Percentiles rank a stretch among this genome's conserved stretches.
These are phyloP conservation scores for Lepus timidus DNA, from an alignment of 2,113 vertebrate genomes.

Conservation along the genomic window DNA sequence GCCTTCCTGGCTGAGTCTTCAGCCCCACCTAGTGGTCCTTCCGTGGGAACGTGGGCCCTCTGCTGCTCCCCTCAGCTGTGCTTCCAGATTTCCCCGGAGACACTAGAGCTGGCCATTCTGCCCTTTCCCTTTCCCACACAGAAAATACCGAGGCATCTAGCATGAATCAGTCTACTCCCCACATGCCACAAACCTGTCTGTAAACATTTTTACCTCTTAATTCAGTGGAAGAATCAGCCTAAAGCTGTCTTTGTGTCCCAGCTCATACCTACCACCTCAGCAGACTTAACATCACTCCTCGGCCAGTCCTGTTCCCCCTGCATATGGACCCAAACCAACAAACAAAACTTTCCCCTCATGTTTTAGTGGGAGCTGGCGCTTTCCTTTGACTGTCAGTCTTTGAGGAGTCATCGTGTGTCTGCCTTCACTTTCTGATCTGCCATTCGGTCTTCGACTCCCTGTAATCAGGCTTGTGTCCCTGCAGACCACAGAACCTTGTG, in stretches of 20 bases:
- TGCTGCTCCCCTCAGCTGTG: not conserved
- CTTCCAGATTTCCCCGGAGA: not conserved
- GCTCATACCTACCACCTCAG: not conserved
- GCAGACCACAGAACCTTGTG: not conserved
- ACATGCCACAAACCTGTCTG: not conserved
- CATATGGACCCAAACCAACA: not conserved
- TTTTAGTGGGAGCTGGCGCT: not conserved
- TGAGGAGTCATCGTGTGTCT: not conserved
- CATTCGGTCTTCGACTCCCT: not conserved
- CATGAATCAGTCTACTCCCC: not conserved
- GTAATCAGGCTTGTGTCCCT: not conserved
- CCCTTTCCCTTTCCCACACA: not conserved
- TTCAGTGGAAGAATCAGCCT: not conserved
- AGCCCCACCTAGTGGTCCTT: not conserved
- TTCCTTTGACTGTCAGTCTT: slow-evolving; percentile 18
- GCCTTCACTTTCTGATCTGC: not conserved
- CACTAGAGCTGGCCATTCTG: not conserved
- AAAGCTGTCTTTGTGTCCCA: not conserved
- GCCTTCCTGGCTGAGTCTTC: not conserved
- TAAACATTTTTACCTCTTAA: not conserved
- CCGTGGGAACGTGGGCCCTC: not conserved
- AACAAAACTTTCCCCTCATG: not conserved
- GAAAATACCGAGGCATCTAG: not conserved
- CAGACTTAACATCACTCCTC: not conserved
- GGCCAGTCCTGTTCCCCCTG: not conserved